Evolutionary conservation across 2,113 vertebrate genomes (phyloP).

Genomic region (Stigmatopora argus): DNA sequence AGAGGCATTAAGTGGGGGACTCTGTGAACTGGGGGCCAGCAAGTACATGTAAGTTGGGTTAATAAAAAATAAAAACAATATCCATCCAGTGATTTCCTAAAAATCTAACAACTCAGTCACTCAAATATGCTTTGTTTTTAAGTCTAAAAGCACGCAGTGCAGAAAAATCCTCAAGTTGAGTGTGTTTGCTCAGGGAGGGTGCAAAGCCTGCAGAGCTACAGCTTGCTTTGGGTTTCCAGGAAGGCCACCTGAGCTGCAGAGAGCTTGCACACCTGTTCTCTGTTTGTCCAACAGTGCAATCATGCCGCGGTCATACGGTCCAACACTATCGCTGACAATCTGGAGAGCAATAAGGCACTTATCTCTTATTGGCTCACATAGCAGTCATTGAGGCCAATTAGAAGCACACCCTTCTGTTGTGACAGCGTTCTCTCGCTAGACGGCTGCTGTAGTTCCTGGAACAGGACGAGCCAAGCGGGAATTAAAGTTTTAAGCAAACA

Average conservation of each 20-base stretch:
- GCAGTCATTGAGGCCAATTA: conserved; percentile 56
- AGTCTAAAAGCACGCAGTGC: conserved; percentile 40
- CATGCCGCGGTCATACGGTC: conserved; percentile 35
- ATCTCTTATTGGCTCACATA: conserved; percentile 65
- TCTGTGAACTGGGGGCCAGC: too few species aligned
- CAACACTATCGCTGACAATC: conserved; percentile 58
- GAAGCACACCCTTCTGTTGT: conserved; percentile 47
- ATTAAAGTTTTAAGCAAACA: conserved; percentile 45
- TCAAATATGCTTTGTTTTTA: conserved; percentile 23
- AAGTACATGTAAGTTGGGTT: too few species aligned
- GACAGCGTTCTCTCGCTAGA: conserved; percentile 28
- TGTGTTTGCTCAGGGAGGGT: conserved; percentile 62
- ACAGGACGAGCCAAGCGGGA: conserved; percentile 7
- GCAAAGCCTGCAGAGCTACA: conserved; percentile 13
- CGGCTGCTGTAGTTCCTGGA: conserved; percentile 56
- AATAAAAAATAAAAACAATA: too few species aligned
- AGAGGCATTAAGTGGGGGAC: too few species aligned
- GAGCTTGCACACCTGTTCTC: conserved; percentile 56
- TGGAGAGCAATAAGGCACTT: conserved; percentile 48
- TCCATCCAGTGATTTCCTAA: too few species aligned
- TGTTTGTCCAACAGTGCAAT: conserved; percentile 62
- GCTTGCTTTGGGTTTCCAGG: conserved; percentile 28
- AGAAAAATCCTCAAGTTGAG: conserved; percentile 47
- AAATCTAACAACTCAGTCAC: conserved; percentile 22
- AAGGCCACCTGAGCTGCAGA: conserved; percentile 47